phyloP scores from a whole-genome alignment of 2,888 invertebrate species.

The Hedya salicella region DNA sequence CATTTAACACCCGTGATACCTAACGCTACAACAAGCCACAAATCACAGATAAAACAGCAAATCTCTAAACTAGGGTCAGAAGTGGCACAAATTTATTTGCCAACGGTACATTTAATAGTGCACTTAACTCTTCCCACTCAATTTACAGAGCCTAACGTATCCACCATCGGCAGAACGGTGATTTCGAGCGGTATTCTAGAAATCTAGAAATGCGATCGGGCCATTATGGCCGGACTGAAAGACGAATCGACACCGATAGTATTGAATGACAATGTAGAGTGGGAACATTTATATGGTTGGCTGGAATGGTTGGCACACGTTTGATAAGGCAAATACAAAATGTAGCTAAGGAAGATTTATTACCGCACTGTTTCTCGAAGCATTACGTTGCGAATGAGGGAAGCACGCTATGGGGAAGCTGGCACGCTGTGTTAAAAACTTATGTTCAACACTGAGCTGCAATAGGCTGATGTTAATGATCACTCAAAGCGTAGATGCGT shows the following conservation, averaged over 20 bases:
- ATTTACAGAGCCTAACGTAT: constrained; percentile 48
- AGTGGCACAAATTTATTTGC: constrained; percentile 40
- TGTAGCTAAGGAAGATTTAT: background rate
- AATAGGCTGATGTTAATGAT: too few species aligned
- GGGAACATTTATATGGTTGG: constrained; percentile 21
- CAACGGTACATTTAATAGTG: constrained; percentile 39
- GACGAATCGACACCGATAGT: constrained; percentile 60
- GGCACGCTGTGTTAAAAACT: too few species aligned
- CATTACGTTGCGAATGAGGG: background rate
- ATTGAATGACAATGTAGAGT: constrained; percentile 18
- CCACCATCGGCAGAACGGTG: constrained; percentile 56
- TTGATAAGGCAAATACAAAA: background rate
- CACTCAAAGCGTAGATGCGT: too few species aligned
- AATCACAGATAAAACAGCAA: constrained; percentile 34
- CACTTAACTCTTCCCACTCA: constrained; percentile 37
- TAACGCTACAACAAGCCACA: constrained; percentile 19
- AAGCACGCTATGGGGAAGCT: too few species aligned
- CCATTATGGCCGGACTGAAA: constrained; percentile 50
- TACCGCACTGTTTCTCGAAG: background rate
- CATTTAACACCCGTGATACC: constrained; percentile 20
- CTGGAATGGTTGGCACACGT: background rate
- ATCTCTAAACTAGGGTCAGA: constrained; percentile 21
- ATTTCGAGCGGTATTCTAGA: constrained; percentile 62
- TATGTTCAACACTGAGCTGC: too few species aligned
- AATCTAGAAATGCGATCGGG: constrained; percentile 68